These are phyloP conservation scores for Parauchenoglanis ngamensis DNA, from an alignment of 2,797 vertebrate species.

Conservation along the genomic window DNA sequence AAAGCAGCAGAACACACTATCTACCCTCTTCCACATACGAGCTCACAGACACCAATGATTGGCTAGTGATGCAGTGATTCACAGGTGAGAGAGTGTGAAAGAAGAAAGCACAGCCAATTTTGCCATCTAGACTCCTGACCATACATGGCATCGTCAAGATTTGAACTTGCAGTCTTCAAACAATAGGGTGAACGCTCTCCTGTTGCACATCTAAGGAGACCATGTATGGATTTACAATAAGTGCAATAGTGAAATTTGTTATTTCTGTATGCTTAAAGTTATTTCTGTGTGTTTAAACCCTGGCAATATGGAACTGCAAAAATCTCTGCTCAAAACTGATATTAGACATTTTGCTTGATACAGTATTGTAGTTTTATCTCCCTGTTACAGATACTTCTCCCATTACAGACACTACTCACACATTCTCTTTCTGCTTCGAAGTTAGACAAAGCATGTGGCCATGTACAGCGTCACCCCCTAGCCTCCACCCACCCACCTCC, in stretches of 20 bases:
- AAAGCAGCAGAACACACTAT: background rate
- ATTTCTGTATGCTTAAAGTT: too few species aligned
- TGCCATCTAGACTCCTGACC: too few species aligned
- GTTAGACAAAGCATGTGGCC: conserved; percentile 37
- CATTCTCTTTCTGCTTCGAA: conserved; percentile 29
- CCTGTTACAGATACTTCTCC: too few species aligned
- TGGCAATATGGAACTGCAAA: background rate
- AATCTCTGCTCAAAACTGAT: background rate
- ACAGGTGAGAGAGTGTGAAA: background rate
- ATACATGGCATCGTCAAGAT: background rate
- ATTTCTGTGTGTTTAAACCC: background rate
- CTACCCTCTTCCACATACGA: background rate
- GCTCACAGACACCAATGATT: background rate
- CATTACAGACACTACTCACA: conserved; percentile 30
- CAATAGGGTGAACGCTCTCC: background rate
- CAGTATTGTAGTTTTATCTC: conserved; percentile 27
- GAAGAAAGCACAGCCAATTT: background rate
- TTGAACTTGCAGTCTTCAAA: background rate
- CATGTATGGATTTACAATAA: background rate
- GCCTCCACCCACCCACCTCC: conserved; percentile 10
- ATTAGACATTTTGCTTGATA: conserved; percentile 21
- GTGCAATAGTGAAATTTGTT: background rate
- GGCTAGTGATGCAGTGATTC: background rate
- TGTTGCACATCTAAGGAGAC: too few species aligned
- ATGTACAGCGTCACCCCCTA: conserved; percentile 8